Percentiles rank a stretch among this genome's conserved stretches.
Conservation (phyloP, 1,140 invertebrate genomes). For the Cecropterus lyciades region DNA sequence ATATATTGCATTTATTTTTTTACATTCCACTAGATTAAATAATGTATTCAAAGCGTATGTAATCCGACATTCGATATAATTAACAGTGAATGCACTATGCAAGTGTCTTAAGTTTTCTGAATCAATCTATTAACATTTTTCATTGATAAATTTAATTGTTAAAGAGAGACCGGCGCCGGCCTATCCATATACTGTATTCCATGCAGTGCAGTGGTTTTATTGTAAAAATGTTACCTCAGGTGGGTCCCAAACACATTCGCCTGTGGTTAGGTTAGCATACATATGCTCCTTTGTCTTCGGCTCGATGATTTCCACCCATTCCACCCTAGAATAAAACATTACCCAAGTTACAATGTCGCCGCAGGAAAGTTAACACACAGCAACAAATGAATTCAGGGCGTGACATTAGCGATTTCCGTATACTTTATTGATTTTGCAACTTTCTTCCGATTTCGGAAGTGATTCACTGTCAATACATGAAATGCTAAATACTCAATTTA, state of each 20-base stretch:
- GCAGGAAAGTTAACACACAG: conserved; percentile 50
- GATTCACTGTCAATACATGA: conserved; percentile 54
- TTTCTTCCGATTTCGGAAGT: conserved; percentile 72
- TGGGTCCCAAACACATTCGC: conserved; percentile 99
- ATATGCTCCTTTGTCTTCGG: conserved; percentile 98
- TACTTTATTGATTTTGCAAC: conserved; percentile 84
- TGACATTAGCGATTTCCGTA: conserved; percentile 83
- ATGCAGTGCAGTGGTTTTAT: neutral
- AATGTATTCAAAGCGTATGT: neutral
- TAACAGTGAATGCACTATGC: neutral
- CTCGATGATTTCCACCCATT: conserved; percentile 99
- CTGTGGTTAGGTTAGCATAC: conserved; percentile 99
- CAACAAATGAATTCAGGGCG: conserved; percentile 74
- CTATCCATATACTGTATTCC: conserved; percentile 5
- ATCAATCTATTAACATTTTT: neutral
- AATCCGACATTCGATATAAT: neutral
- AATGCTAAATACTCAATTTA: conserved; percentile 48
- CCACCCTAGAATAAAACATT: conserved; percentile 89
- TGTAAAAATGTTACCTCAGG: conserved; percentile 86
- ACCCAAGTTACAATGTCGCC: conserved; percentile 49
- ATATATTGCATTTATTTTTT: neutral
- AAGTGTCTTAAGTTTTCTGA: neutral
- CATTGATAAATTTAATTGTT: neutral
- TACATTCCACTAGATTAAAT: neutral
- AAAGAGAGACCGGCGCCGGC: neutral